These are phyloP conservation scores for Pionites leucogaster DNA, from an alignment of 2,113 vertebrate genomes.

Conservation along the genomic window DNA sequence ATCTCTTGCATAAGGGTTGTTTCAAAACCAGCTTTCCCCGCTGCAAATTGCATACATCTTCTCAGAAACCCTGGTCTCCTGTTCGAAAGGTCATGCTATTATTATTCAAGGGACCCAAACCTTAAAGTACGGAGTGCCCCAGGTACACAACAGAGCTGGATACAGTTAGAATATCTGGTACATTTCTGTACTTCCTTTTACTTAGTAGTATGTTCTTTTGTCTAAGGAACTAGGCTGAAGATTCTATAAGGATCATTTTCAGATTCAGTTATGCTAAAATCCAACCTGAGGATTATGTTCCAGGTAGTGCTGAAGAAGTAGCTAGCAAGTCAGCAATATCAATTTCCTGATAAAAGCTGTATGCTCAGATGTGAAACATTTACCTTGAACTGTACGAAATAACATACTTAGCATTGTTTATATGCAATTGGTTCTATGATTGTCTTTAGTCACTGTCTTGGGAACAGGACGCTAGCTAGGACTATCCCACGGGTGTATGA, in stretches of 20 bases:
- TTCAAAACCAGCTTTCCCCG: not conserved
- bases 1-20: not conserved
- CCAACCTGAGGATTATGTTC: not conserved
- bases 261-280: not conserved
- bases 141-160: not conserved
- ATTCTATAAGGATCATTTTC: not conserved
- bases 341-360: not conserved
- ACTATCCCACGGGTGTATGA: fast-evolving
- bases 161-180: not conserved
- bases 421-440: not conserved
- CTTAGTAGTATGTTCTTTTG: not conserved
- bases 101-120: not conserved
- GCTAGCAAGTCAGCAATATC: not conserved
- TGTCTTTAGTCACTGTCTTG: not conserved
- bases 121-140: not conserved
- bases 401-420: not conserved
- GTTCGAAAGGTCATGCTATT: not conserved
- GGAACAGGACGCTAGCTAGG: not conserved
- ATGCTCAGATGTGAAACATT: not conserved
- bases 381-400: not conserved
- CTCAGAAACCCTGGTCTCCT: not conserved
- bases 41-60: not conserved
- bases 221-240: not conserved
- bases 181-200: not conserved
- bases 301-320: not conserved